Percentiles rank a stretch among this genome's conserved stretches.
These are phyloP conservation scores for Cordilura impudica DNA, from an alignment of 2,888 invertebrate species.

Conservation along the genomic window DNA sequence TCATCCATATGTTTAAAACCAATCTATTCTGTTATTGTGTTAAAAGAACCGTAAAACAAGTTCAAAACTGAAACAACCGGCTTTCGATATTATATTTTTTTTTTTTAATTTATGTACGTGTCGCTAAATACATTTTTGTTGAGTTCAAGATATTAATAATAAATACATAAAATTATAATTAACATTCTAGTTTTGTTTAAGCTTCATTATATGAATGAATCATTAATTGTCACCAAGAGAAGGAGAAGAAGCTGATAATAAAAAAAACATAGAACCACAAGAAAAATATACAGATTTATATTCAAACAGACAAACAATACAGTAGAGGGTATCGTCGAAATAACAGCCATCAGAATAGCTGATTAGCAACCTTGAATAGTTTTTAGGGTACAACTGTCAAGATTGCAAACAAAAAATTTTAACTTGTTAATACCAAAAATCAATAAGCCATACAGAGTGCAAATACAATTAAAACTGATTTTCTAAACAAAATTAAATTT, in stretches of 20 bases:
- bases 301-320: not conserved
- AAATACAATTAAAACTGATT: too few species aligned
- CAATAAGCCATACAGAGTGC: not conserved
- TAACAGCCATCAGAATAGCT: not conserved
- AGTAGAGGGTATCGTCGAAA: not conserved
- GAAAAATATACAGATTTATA: not conserved
- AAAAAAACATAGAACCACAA: constrained; percentile 6
- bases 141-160: not conserved
- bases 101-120: not conserved
- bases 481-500: too few species aligned
- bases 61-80: not conserved
- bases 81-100: not conserved
- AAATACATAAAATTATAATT: not conserved
- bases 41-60: not conserved
- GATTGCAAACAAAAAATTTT: not conserved
- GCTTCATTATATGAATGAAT: constrained; percentile 1
- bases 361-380: constrained; percentile 9
- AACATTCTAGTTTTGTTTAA: not conserved
- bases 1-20: not conserved
- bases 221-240: not conserved
- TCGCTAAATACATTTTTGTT: not conserved
- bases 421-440: not conserved
- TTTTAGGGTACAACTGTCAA: constrained; percentile 26
- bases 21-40: not conserved
- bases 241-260: not conserved